These are phyloP conservation scores for Mactromeris polynyma DNA, from an alignment of 2,888 invertebrate species.

Conservation along the genomic window DNA sequence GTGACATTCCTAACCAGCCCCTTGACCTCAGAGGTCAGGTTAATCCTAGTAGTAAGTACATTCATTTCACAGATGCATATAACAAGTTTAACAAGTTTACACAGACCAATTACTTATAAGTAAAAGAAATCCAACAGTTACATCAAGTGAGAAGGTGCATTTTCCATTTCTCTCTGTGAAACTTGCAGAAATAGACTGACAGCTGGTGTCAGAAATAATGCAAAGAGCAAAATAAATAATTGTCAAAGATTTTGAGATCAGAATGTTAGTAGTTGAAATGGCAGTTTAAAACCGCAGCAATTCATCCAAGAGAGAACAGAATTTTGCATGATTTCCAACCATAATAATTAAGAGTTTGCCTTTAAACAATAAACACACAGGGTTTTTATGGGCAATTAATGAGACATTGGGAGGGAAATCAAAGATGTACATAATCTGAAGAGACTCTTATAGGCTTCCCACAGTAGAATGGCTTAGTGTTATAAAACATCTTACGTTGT, in stretches of 20 bases:
- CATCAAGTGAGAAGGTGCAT: no score
- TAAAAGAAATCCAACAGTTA: no score
- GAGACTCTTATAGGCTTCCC: not conserved
- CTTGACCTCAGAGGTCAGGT: no score
- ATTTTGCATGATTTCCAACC: not conserved
- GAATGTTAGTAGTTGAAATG: not conserved
- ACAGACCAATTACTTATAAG: no score
- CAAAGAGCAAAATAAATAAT: constrained; percentile 1
- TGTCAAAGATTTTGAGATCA: not conserved
- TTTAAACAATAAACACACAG: constrained; percentile 10
- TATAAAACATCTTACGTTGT: not conserved
- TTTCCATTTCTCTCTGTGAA: no score
- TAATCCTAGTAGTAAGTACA: no score
- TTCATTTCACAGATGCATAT: no score
- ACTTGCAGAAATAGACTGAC: not conserved
- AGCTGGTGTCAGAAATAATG: not conserved
- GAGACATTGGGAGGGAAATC: not conserved
- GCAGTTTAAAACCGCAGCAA: not conserved
- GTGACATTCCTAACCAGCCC: no score
- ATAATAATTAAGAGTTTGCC: not conserved
- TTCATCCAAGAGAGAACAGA: not conserved
- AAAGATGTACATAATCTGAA: not conserved
- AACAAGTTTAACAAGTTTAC: no score
- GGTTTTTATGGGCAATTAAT: not conserved
- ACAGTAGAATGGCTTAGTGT: not conserved